These are phyloP conservation scores for Daktulosphaira vitifoliae DNA, from an alignment of 1,140 invertebrate species.

Conservation along the genomic window DNA sequence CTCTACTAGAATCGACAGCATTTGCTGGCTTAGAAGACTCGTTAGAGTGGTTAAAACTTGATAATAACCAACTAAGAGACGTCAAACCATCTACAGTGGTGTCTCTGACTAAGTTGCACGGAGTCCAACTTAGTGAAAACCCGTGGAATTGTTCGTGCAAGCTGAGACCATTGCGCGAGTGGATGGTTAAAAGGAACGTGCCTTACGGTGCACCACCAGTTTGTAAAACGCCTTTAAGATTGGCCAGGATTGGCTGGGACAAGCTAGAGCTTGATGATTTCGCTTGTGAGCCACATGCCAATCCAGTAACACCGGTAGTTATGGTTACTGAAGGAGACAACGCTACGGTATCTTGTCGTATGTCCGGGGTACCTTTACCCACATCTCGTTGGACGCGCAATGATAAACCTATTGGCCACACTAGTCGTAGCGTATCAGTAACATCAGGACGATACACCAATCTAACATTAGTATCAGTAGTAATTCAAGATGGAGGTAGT, in stretches of 20 bases:
- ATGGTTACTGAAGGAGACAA: constrained; percentile 58
- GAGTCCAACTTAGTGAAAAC: constrained; percentile 63
- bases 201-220: constrained; percentile 59
- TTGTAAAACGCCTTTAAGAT: constrained; percentile 54
- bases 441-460: constrained; percentile 49
- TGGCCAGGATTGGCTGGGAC: constrained; percentile 60
- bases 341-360: constrained; percentile 61
- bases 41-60: constrained; percentile 66
- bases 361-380: constrained; percentile 60
- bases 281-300: constrained; percentile 62
- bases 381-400: constrained; percentile 50
- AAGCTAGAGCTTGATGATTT: constrained; percentile 67
- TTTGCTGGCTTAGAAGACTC: constrained; percentile 60
- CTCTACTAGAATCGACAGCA: constrained; percentile 55
- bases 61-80: constrained; percentile 60
- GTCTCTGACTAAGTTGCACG: constrained; percentile 58
- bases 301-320: constrained; percentile 48
- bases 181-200: constrained; percentile 68
- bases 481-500: constrained; percentile 59
- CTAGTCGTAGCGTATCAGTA: constrained; percentile 44
- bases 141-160: constrained; percentile 74
- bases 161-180: constrained; percentile 60
- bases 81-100: constrained; percentile 56
- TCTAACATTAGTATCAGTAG: constrained; percentile 59
- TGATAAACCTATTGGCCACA: constrained; percentile 48